These are phyloP conservation scores for Nyctibius grandis DNA, from an alignment of 2,797 vertebrate genomes.

Conservation along the genomic window DNA sequence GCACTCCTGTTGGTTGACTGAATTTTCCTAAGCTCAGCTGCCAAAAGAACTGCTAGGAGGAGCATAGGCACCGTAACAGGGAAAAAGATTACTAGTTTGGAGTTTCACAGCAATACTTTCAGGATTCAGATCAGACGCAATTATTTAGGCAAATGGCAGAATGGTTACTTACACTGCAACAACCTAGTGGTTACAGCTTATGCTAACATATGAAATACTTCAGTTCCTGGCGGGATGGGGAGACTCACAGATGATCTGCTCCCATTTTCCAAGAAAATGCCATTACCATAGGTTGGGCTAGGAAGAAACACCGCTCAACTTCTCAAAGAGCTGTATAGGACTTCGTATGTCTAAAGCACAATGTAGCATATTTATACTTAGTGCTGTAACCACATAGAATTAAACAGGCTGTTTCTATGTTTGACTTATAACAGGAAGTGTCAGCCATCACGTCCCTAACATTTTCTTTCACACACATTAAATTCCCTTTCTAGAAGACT, in stretches of 20 bases:
- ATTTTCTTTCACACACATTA: background rate
- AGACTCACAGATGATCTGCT: fast-evolving
- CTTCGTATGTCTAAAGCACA: background rate
- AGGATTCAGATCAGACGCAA: background rate
- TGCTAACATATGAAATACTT: background rate
- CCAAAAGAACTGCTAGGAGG: background rate
- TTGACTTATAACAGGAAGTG: background rate
- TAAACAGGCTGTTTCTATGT: background rate
- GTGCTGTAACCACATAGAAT: background rate
- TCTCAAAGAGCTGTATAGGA: background rate
- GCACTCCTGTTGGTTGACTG: background rate
- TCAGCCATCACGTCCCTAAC: background rate
- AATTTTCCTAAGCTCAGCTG: background rate
- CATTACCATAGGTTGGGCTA: background rate
- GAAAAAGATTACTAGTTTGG: background rate
- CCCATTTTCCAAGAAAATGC: background rate
- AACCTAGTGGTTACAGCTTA: background rate
- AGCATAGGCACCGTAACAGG: background rate
- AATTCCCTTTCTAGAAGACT: background rate
- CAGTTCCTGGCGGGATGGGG: background rate
- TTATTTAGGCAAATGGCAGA: background rate
- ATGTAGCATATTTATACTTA: background rate
- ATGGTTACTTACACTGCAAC: background rate
- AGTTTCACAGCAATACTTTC: background rate
- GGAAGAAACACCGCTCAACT: background rate